These are phyloP conservation scores for Brienomyrus brachyistius DNA, from an alignment of 2,113 vertebrate species.

Conservation along the genomic window DNA sequence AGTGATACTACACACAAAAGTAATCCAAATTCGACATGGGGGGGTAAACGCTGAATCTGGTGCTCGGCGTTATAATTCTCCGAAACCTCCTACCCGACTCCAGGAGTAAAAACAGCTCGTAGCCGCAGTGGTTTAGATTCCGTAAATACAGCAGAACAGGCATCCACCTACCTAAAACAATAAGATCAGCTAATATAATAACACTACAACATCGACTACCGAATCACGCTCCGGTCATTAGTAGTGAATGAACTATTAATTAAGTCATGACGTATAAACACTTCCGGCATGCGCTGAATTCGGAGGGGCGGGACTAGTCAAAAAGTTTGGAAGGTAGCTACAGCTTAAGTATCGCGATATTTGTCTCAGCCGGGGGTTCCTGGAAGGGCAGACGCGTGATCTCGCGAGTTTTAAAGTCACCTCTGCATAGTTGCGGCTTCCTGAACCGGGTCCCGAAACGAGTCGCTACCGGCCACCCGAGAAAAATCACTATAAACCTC, in stretches of 20 bases:
- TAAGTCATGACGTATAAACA: neutral
- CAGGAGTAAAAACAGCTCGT: neutral
- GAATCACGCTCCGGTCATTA: neutral
- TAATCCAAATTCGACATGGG: neutral
- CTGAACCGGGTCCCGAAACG: constrained; percentile 33
- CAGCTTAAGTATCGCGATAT: constrained; percentile 13
- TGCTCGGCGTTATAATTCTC: neutral
- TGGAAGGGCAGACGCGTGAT: constrained; percentile 11
- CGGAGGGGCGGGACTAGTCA: neutral
- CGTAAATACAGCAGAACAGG: neutral
- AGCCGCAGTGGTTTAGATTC: neutral
- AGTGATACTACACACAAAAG: neutral
- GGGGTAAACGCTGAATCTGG: neutral
- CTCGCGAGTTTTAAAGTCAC: constrained; percentile 33
- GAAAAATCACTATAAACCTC: constrained; percentile 11
- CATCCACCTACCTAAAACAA: neutral
- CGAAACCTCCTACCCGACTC: neutral
- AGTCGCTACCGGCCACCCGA: constrained; percentile 5
- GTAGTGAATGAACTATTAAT: neutral
- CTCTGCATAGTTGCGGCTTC: constrained; percentile 38
- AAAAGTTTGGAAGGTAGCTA: neutral
- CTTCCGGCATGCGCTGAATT: neutral
- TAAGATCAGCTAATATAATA: neutral
- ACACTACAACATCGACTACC: neutral
- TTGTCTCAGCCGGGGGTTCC: neutral